A percentile compares a stretch with the other conserved stretches of the same genome.
phyloP scores from a whole-genome alignment of 2,888 invertebrate species.

The Xylota sylvarum region DNA sequence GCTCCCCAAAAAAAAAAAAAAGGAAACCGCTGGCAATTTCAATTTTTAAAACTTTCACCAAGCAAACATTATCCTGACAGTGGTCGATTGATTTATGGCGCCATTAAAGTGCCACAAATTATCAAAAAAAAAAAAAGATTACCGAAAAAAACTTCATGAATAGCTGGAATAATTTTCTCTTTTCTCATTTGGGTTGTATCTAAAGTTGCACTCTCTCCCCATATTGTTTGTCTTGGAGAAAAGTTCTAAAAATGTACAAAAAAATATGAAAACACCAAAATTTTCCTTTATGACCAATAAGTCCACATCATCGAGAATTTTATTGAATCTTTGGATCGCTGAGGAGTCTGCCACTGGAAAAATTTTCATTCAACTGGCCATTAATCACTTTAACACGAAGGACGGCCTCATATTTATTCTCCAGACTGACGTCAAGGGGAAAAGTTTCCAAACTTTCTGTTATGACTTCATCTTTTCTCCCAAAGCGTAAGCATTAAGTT shows the following conservation, averaged over 20 bases:
- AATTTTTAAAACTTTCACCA: conserved; percentile 54
- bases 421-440: conserved; percentile 54
- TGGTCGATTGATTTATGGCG: conserved; percentile 62
- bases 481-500: conserved; percentile 31
- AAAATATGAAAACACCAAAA: conserved; percentile 22
- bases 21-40: conserved; percentile 22
- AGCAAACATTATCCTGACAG: conserved; percentile 57
- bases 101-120: conserved; percentile 70
- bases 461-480: conserved; percentile 53
- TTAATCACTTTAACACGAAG: conserved; percentile 63
- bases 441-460: conserved; percentile 55
- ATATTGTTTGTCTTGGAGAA: conserved; percentile 29
- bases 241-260: conserved; percentile 25
- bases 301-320: conserved; percentile 63
- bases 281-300: conserved; percentile 61
- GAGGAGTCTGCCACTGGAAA: conserved; percentile 22
- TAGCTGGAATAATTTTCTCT: conserved; percentile 29
- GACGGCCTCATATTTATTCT: conserved; percentile 47
- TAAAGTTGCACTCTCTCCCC: conserved; percentile 17
- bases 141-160: conserved; percentile 18
- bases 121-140: conserved; percentile 25
- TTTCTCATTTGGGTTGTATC: conserved; percentile 31
- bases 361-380: conserved; percentile 39
- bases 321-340: conserved; percentile 50
- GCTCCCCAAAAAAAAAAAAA: conserved; percentile 4